Conservation (phyloP, 2,888 invertebrate species). For the Patella caerulea region DNA sequence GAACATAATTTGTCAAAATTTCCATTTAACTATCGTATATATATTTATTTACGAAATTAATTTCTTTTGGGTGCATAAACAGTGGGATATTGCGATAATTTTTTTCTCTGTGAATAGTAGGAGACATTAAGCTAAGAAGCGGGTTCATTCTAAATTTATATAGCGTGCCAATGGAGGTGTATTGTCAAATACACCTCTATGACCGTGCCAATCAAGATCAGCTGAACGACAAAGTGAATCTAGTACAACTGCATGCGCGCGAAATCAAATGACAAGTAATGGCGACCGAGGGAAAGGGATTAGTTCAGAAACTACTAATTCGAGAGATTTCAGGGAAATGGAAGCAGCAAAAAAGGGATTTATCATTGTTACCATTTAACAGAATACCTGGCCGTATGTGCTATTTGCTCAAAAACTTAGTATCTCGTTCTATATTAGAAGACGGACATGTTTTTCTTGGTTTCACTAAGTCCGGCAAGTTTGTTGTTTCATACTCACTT, state of each 20-base stretch:
- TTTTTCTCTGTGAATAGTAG: no score
- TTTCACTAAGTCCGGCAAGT: constrained; percentile 93
- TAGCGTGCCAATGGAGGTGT: no score
- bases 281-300: background rate
- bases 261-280: background rate
- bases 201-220: no score
- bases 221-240: no score
- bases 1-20: no score
- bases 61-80: no score
- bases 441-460: constrained; percentile 91
- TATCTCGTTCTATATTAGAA: constrained; percentile 62
- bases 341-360: background rate
- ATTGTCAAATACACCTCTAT: no score
- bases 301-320: background rate
- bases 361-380: constrained; percentile 46
- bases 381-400: constrained; percentile 69
- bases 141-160: no score
- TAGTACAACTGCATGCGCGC: background rate
- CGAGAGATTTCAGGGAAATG: background rate
- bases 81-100: no score
- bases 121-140: no score
- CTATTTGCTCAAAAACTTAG: constrained; percentile 63
- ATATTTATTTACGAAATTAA: no score
- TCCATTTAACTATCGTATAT: no score
- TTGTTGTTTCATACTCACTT: constrained; percentile 88